Base-by-base conservation (phyloP, 2,113 vertebrate species). In the Protomyctophum bolini region DNA sequence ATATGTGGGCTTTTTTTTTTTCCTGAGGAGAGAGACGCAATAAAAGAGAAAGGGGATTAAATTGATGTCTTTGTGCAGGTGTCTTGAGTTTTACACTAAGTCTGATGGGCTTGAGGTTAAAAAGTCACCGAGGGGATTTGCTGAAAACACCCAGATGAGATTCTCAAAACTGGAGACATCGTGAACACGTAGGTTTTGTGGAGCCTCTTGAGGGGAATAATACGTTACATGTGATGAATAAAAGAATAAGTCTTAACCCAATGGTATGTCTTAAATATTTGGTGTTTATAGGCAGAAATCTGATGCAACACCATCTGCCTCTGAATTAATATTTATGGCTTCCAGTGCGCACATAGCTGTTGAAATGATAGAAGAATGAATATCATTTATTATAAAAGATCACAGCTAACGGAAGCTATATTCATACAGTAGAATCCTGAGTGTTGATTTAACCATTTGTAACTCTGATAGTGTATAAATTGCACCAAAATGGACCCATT, bases 321-420 rank as follows among this genome's bases (percentile, higher is more conserved):
- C 66, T 71, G 73, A 85, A 81, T 88, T 83, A 54, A 77, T 81
- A 87, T 91, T 89, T 83, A 88, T 86, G 79, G 84, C 75, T 85
- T 87, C 68, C 12, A 12, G 77, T 57, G 65, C 66, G 58, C 47
- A 46, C 14, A 54, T 54, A n/a, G 12, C 51, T 6, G 14, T 8
- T 45, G 21, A 15, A 6, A 47, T 21, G 10, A 41, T 33, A 59
- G 75, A 57, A 55, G 2, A 79, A 72, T 79, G 65, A 75, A 62
- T 76, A 83, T 64, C 6, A n/a, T 8, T 29, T 7, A 10, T 41
- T 58, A 58, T 33, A 68, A 29, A 56, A 62, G 70, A 52, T 54
- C 68, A 68, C 7, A 55, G 79, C 68, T 60, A 58, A 75, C 63
- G 68, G 63, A 73, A 77, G 64, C 77, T 47, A 52, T 33, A 52